A percentile compares a stretch with the other conserved stretches of the same genome.
These are phyloP conservation scores for Anthophora plumipes DNA, from an alignment of 2,888 invertebrate genomes.

Conservation along the genomic window DNA sequence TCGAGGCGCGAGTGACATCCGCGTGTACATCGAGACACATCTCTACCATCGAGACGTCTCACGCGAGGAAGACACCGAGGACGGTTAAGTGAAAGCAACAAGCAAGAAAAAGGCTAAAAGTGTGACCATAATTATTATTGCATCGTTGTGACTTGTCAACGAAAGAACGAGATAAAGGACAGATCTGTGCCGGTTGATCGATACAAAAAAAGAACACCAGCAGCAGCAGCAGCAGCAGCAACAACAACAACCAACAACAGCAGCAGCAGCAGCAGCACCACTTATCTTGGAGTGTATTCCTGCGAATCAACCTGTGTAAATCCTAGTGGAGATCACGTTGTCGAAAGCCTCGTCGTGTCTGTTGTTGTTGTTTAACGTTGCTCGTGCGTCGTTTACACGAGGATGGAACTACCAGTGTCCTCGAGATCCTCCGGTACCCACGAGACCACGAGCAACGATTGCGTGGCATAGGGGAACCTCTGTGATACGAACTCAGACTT, in stretches of 20 bases:
- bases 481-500: slow-evolving; percentile 2
- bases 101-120: not conserved
- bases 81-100: slow-evolving; percentile 6
- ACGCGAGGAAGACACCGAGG: not conserved
- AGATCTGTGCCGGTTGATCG: no score
- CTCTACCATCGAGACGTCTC: not conserved
- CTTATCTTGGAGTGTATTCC: no score
- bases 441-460: slow-evolving; percentile 52
- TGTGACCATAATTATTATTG: not conserved
- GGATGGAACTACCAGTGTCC: slow-evolving; percentile 73
- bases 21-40: slow-evolving; percentile 9
- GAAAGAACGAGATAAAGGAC: no score
- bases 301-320: no score
- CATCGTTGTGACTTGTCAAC: not conserved
- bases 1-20: slow-evolving; percentile 47
- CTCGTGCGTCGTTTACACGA: slow-evolving; percentile 51
- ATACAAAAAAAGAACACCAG: no score
- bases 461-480: slow-evolving; percentile 47
- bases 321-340: not conserved
- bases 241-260: no score
- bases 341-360: not conserved
- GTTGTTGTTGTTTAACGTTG: slow-evolving; percentile 4
- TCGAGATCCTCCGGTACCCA: slow-evolving; percentile 63
- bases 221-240: no score
- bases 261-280: no score